These are phyloP conservation scores for Pseudorectes ferrugineus DNA, from an alignment of 2,113 vertebrate genomes.

Conservation along the genomic window DNA sequence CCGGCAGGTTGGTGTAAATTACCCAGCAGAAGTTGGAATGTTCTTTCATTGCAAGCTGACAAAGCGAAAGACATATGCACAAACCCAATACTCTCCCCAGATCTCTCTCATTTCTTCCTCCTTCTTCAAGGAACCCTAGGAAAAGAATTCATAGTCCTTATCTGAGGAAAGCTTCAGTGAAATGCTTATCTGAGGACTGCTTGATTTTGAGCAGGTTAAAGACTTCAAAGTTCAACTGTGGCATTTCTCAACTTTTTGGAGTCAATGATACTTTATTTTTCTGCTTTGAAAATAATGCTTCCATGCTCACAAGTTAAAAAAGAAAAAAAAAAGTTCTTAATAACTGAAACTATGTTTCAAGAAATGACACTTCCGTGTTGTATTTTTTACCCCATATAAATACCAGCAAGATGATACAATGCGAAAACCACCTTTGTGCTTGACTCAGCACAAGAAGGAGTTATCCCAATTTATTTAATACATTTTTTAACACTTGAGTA, in stretches of 20 bases:
- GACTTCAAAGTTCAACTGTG: background rate
- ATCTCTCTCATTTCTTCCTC: background rate
- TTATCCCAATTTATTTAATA: background rate
- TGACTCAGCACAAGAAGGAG: background rate
- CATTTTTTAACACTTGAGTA: background rate
- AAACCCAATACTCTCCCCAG: accelerated
- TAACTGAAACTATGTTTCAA: background rate
- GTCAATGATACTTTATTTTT: background rate
- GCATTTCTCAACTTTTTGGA: background rate
- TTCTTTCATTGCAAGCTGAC: background rate
- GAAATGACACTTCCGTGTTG: background rate
- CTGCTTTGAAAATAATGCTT: background rate
- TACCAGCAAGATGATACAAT: background rate
- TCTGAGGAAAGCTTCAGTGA: background rate
- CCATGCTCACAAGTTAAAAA: background rate
- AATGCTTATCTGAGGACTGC: background rate
- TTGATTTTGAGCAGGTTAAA: background rate
- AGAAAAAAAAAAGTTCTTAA: background rate
- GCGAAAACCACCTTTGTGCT: background rate
- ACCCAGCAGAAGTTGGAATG: background rate
- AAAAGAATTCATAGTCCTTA: background rate
- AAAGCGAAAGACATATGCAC: background rate
- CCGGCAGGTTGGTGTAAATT: background rate
- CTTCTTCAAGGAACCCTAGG: background rate
- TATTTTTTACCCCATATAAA: background rate